These are phyloP conservation scores for Andrena bucephala DNA, from an alignment of 2,888 invertebrate species.

Conservation along the genomic window DNA sequence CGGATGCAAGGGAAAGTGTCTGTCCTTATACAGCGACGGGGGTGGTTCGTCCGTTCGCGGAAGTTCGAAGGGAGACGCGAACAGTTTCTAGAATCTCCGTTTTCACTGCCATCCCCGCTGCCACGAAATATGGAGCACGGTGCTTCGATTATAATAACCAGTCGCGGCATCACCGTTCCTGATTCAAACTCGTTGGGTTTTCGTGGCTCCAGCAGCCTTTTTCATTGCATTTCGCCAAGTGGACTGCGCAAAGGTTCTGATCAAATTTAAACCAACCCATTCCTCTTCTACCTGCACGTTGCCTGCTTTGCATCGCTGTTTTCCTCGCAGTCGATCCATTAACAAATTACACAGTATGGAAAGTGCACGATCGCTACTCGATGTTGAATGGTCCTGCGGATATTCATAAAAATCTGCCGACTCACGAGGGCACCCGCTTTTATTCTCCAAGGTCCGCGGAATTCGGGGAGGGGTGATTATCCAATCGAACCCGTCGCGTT, in stretches of 20 bases:
- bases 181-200: background rate
- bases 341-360: conserved; percentile 4
- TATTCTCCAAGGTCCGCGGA: background rate
- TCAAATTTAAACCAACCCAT: background rate
- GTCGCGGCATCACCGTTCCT: too few relatives aligned
- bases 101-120: background rate
- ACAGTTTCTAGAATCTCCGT: conserved; percentile 3
- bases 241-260: background rate
- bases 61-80: background rate
- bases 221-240: background rate
- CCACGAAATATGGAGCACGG: too few relatives aligned
- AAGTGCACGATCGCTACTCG: background rate
- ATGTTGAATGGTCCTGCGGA: background rate
- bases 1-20: conserved; percentile 32
- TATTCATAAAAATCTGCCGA: background rate
- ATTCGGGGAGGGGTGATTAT: conserved; percentile 16
- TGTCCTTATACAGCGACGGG: background rate
- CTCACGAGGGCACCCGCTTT: background rate
- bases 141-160: too few relatives aligned
- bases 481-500: conserved; percentile 24
- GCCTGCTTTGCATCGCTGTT: background rate
- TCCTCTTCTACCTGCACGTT: too few relatives aligned
- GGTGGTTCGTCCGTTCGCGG: background rate
- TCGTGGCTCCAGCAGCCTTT: background rate
- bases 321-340: background rate